phyloP scores from a whole-genome alignment of 2,888 invertebrate genomes.

The Acleris laterana region DNA sequence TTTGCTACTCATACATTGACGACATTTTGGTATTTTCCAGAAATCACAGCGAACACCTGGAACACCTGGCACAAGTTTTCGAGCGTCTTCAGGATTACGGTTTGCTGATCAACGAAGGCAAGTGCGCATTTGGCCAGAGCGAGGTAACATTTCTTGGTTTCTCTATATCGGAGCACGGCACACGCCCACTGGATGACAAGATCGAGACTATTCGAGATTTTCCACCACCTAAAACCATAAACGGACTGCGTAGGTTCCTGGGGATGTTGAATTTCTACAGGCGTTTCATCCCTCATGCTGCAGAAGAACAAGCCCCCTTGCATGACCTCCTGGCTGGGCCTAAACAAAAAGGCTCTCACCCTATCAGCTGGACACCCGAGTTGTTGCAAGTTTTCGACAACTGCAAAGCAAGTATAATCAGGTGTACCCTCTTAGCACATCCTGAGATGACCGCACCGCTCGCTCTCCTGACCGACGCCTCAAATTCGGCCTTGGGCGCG shows the following conservation, averaged over 20 bases:
- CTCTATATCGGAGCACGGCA: too few relatives aligned
- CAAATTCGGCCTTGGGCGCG: too few relatives aligned
- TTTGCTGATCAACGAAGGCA: background rate
- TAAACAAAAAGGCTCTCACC: conserved; percentile 40
- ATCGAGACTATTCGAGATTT: too few relatives aligned
- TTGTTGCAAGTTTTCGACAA: conserved; percentile 43
- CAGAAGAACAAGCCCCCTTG: conserved; percentile 45
- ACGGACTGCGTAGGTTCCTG: conserved; percentile 31
- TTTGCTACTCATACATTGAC: too few relatives aligned
- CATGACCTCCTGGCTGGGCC: conserved; percentile 40
- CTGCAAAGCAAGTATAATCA: too few relatives aligned
- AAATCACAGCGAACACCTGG: conserved; percentile 22
- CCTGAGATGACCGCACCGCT: too few relatives aligned
- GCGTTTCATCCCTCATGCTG: too few relatives aligned
- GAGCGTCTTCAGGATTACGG: conserved; percentile 5
- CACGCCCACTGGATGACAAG: too few relatives aligned
- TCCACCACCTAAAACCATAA: too few relatives aligned
- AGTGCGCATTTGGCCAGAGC: background rate
- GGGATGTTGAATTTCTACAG: conserved; percentile 45
- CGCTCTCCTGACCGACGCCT: too few relatives aligned
- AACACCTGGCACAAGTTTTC: conserved; percentile 21
- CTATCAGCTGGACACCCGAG: conserved; percentile 38
- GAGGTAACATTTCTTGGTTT: conserved; percentile 42
- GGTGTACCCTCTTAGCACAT: too few relatives aligned
- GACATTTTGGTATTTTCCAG: too few relatives aligned